Evolutionary conservation across 2,113 vertebrate genomes (phyloP), one percentile per base, ranked within the genome.

Genomic region (Nettapus auritus): DNA sequence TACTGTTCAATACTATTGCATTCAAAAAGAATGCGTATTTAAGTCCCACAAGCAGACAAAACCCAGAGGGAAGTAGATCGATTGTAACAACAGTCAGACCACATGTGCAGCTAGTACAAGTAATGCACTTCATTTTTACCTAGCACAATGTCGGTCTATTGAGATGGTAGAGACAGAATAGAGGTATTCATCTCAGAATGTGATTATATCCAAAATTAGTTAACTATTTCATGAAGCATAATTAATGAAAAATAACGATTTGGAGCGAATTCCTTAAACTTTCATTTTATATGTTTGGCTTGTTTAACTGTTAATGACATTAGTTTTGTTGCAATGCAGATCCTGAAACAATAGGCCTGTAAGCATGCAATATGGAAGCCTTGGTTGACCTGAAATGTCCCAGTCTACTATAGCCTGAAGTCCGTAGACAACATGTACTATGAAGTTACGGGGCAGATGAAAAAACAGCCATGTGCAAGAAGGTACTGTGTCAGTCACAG

Each of bases 111-210:
- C 22, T 88, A 31, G 29, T 23, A 22, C 6, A 80, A 56, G 23
- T 25, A 22, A 76, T 1, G 2, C 29, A 22, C 21, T 79, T 85
- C 3, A 31, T 48, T 88, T 31, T 62, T 16, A 64, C 1, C 29
- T n/a, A 68, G 46, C 19, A 82, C 8, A 69, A 73, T 86, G 21
- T 85, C 78, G 80, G 44, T 11, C 9, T 69, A 6, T 14, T 76
- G 19, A 70, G 4, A 5, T 9, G 6, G 12, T 4, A 74, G 36
- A 62, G 25, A 60, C 0, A 79, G 18, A 84, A 76, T 0, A 0
- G 3, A 84, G 79, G 29, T n/a, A 9, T 8, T 86, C 5, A 50
- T 57, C 57, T 66, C 68, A 74, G 44, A 50, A 80, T 36, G 11
- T 33, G 17, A 77, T 40, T 55, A 70, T 4, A 90, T 1, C 3